Percentiles rank a stretch among this genome's conserved stretches.
phyloP scores from a whole-genome alignment of 2,797 vertebrate species.

The Gallinago stenura region DNA sequence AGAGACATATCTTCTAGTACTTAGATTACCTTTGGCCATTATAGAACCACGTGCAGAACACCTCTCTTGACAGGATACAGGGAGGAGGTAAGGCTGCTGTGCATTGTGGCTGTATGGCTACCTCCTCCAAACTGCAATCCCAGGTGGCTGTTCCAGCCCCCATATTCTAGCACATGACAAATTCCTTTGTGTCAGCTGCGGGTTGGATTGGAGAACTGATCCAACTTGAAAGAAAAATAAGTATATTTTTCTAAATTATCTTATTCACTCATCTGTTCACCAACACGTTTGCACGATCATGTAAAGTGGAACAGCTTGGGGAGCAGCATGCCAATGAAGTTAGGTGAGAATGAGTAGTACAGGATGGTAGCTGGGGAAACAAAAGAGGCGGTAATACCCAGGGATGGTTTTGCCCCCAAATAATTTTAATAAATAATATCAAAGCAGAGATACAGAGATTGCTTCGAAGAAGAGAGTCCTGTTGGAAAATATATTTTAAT shows the following conservation, averaged over 20 bases:
- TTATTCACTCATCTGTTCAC: neutral
- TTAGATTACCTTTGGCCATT: neutral
- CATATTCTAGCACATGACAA: neutral
- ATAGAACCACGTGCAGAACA: neutral
- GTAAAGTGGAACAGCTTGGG: neutral
- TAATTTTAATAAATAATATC: neutral
- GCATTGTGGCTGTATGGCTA: neutral
- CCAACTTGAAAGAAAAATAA: neutral
- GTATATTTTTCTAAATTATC: neutral
- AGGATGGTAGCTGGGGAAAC: neutral
- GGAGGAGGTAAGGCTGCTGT: neutral
- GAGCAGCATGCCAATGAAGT: neutral
- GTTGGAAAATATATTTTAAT: neutral
- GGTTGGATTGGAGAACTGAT: neutral
- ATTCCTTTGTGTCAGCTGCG: neutral
- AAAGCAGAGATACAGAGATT: neutral
- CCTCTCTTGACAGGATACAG: neutral
- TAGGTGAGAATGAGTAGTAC: neutral
- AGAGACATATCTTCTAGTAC: neutral
- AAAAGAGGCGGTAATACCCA: neutral
- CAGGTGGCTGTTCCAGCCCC: neutral
- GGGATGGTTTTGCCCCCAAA: neutral
- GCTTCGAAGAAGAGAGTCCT: neutral
- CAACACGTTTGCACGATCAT: fast-evolving
- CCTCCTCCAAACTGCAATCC: neutral